A percentile compares a stretch with the other conserved stretches of the same genome.
Conservation (phyloP, 64 coral and sea anemone genomes). For the Actinia equina region DNA sequence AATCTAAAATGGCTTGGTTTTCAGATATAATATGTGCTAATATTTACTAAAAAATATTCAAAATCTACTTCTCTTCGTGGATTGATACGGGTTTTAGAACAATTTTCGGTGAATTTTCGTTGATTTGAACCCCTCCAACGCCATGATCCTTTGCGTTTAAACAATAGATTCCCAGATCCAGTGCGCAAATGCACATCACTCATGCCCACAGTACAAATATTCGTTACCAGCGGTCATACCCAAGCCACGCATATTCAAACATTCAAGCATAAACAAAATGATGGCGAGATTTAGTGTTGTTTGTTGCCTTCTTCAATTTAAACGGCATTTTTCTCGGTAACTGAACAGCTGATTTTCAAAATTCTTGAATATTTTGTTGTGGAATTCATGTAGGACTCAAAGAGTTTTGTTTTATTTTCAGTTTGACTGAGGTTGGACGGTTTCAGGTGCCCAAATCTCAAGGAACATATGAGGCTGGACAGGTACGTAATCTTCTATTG, state of each 20-base stretch:
- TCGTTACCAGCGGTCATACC: not conserved
- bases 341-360: not conserved
- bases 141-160: no score
- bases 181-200: no score
- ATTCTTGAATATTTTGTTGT: not conserved
- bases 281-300: slow-evolving; percentile 46
- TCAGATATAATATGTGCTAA: no score
- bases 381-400: not conserved
- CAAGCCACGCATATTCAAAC: not conserved
- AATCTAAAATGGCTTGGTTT: no score
- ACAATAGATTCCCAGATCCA: no score
- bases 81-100: no score
- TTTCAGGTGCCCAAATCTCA: slow-evolving; percentile 90
- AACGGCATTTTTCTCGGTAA: slow-evolving; percentile 46
- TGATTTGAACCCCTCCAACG: no score
- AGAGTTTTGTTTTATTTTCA: slow-evolving; percentile 12
- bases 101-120: no score
- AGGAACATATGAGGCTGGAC: slow-evolving; percentile 95
- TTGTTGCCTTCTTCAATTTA: slow-evolving; percentile 30
- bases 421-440: slow-evolving; percentile 88
- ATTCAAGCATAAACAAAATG: not conserved
- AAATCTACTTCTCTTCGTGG: no score
- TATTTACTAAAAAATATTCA: no score
- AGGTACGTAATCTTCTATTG: slow-evolving; percentile 26
- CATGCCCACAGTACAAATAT: no score